Evolutionary conservation across 2,888 invertebrate genomes (phyloP).

Genomic region (Apeira syringaria): DNA sequence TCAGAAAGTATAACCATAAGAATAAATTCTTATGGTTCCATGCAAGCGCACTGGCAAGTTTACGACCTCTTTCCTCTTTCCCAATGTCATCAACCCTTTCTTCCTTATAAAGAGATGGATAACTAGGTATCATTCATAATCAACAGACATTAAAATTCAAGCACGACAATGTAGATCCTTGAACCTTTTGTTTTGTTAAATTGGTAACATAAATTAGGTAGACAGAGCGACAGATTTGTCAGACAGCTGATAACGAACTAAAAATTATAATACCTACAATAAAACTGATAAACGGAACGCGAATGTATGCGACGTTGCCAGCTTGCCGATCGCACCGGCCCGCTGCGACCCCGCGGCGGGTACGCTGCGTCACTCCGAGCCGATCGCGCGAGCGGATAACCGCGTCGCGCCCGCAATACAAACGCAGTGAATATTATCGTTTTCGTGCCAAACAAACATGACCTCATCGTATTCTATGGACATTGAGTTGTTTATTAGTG

Average conservation of each 20-base stretch:
- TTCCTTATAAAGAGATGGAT: too few species aligned
- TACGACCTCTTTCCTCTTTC: too few species aligned
- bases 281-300: slow-evolving; percentile 31
- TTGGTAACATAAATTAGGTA: too few species aligned
- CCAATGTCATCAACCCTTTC: too few species aligned
- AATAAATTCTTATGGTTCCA: too few species aligned
- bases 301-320: slow-evolving; percentile 46
- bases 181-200: too few species aligned
- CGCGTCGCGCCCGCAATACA: slow-evolving; percentile 35
- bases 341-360: slow-evolving; percentile 60
- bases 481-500: slow-evolving; percentile 56
- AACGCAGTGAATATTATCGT: slow-evolving; percentile 28
- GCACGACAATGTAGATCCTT: too few species aligned
- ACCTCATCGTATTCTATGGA: slow-evolving; percentile 41
- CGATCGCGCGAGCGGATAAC: slow-evolving; percentile 45
- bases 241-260: slow-evolving; percentile 10
- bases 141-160: too few species aligned
- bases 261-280: slow-evolving; percentile 28
- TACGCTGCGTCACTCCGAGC: slow-evolving; percentile 49
- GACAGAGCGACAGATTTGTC: background rate
- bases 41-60: too few species aligned
- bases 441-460: slow-evolving; percentile 33
- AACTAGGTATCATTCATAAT: too few species aligned
- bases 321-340: slow-evolving; percentile 39
- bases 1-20: too few species aligned